These are phyloP conservation scores for Eupithecia subumbrata DNA, from an alignment of 2,888 invertebrate species.

Conservation along the genomic window DNA sequence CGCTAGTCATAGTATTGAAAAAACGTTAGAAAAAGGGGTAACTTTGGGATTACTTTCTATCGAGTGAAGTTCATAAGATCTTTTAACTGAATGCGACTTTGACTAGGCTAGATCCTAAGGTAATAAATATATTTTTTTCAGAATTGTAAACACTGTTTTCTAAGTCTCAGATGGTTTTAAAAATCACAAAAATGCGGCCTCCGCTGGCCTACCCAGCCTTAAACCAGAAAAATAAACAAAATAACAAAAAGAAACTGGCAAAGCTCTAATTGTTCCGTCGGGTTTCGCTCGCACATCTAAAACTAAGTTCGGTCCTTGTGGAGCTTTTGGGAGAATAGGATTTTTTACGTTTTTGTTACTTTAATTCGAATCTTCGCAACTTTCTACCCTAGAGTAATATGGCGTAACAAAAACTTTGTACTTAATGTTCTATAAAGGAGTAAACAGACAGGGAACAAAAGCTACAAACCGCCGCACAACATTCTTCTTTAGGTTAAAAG, in stretches of 20 bases:
- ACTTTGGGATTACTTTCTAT: no score
- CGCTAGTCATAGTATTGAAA: no score
- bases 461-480: not conserved
- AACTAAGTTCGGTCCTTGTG: slow-evolving; percentile 35
- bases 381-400: slow-evolving; percentile 23
- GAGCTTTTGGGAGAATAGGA: slow-evolving; percentile 34
- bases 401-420: not conserved
- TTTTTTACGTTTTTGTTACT: slow-evolving; percentile 25
- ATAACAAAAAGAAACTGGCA: slow-evolving; percentile 23
- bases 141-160: no score
- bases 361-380: slow-evolving; percentile 31
- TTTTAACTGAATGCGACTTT: no score
- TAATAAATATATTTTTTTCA: no score
- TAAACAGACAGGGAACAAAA: not conserved
- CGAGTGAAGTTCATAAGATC: no score
- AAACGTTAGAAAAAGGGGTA: no score
- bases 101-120: no score
- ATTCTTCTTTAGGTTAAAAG: no score
- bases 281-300: slow-evolving; percentile 35
- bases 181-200: no score
- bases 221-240: slow-evolving; percentile 17
- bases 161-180: no score
- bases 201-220: no score
- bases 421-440: not conserved
- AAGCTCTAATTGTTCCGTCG: slow-evolving; percentile 42